Conservation (phyloP, 1,140 invertebrate genomes). For the Bursaphelenchus mucronatus region DNA sequence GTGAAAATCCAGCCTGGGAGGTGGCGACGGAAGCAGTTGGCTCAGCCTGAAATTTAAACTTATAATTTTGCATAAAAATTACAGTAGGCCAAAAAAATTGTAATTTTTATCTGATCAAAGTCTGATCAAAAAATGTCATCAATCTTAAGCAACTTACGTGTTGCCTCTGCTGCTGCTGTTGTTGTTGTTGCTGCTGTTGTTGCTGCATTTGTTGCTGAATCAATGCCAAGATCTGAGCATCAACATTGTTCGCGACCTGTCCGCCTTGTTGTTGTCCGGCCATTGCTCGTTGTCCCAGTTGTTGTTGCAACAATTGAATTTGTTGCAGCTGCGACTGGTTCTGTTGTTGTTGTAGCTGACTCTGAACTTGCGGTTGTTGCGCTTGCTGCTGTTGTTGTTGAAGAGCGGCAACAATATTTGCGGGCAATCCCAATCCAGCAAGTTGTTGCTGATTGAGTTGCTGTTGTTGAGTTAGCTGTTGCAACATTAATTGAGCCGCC, state of each 20-base stretch:
- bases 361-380: not conserved
- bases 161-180: not conserved
- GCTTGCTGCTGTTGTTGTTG: conserved; percentile 2
- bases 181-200: not conserved
- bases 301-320: conserved; percentile 1
- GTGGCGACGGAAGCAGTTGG: no score
- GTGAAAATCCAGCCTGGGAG: not conserved
- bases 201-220: not conserved
- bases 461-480: conserved; percentile 6
- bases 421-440: not conserved
- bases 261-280: not conserved
- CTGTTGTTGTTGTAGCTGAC: not conserved
- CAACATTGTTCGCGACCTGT: not conserved
- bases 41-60: no score
- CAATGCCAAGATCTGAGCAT: no score
- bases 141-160: not conserved
- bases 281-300: not conserved
- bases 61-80: no score
- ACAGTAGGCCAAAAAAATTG: no score
- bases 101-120: no score
- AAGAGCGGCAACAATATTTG: not conserved
- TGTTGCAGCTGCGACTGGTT: conserved; percentile 2
- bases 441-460: conserved; percentile 2
- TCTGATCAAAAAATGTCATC: no score
- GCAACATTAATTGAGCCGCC: not conserved